Evolutionary conservation across 1,140 invertebrate species (phyloP).

Genomic region (Drosophila funebris): DNA sequence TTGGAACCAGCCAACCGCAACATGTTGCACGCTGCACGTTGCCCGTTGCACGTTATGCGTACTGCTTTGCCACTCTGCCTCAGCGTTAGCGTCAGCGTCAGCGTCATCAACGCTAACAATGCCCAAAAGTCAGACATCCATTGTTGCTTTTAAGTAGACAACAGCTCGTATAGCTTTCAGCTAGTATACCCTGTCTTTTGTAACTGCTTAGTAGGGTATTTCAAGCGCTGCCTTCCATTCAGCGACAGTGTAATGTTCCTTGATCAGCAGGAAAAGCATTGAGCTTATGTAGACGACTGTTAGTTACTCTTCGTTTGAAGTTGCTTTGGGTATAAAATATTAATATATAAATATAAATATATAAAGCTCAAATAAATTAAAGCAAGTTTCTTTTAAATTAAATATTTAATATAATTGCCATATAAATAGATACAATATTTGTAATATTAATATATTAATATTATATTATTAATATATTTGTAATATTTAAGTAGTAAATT

Average conservation of each 20-base stretch:
- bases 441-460: too few relatives aligned
- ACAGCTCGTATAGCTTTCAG: slow-evolving; percentile 3
- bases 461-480: too few relatives aligned
- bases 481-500: too few relatives aligned
- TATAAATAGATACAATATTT: too few relatives aligned
- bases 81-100: slow-evolving; percentile 7
- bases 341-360: neutral
- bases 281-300: neutral
- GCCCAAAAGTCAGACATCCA: slow-evolving; percentile 31
- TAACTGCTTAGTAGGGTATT: neutral
- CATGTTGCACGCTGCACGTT: slow-evolving; percentile 63
- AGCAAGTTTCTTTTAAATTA: neutral
- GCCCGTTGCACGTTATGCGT: slow-evolving; percentile 25
- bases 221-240: neutral
- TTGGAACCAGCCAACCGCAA: slow-evolving; percentile 73
- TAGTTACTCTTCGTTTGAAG: neutral
- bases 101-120: slow-evolving; percentile 50
- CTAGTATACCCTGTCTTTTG: slow-evolving; percentile 2
- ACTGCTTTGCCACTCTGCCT: neutral
- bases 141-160: slow-evolving; percentile 13
- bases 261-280: neutral
- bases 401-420: neutral
- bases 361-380: neutral
- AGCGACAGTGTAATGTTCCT: neutral
- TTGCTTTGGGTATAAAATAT: neutral